Conservation (phyloP, 2,888 invertebrate genomes). For the Sarcophaga rosellei region DNA sequence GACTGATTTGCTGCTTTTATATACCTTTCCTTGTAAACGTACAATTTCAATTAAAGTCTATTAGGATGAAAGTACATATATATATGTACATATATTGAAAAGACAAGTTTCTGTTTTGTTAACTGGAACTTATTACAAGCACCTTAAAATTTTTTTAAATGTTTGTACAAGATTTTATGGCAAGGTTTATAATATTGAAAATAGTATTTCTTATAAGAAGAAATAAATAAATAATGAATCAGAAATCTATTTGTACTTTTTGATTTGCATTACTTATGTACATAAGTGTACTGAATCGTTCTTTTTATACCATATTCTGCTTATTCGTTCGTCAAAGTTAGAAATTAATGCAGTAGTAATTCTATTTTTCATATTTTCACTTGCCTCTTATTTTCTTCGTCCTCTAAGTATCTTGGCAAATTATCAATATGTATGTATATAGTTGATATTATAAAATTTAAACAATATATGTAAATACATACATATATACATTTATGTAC, state of each 20-base stretch:
- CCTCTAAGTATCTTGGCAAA: slow-evolving; percentile 45
- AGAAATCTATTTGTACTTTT: too few relatives aligned
- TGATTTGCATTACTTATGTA: too few relatives aligned
- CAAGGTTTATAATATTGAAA: too few relatives aligned
- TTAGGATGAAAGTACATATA: neutral
- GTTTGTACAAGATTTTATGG: too few relatives aligned
- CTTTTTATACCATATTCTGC: neutral
- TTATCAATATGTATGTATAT: slow-evolving; percentile 45
- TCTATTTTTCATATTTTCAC: slow-evolving; percentile 26
- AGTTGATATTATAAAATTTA: too few relatives aligned
- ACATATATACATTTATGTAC: slow-evolving; percentile 34
- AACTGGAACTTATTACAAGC: too few relatives aligned
- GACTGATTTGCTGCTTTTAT: slow-evolving; percentile 12
- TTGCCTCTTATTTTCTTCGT: slow-evolving; percentile 13
- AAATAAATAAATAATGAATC: too few relatives aligned
- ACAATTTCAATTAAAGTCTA: neutral
- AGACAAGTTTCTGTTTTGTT: too few relatives aligned
- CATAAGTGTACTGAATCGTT: too few relatives aligned
- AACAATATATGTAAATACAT: slow-evolving; percentile 25
- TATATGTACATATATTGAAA: too few relatives aligned
- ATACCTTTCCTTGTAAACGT: neutral
- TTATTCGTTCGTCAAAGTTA: slow-evolving; percentile 28
- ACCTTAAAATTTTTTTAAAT: too few relatives aligned
- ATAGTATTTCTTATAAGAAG: too few relatives aligned
- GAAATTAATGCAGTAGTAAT: slow-evolving; percentile 4